phyloP scores from a whole-genome alignment of 2,888 invertebrate species.

The Dasysyrphus tricinctus region DNA sequence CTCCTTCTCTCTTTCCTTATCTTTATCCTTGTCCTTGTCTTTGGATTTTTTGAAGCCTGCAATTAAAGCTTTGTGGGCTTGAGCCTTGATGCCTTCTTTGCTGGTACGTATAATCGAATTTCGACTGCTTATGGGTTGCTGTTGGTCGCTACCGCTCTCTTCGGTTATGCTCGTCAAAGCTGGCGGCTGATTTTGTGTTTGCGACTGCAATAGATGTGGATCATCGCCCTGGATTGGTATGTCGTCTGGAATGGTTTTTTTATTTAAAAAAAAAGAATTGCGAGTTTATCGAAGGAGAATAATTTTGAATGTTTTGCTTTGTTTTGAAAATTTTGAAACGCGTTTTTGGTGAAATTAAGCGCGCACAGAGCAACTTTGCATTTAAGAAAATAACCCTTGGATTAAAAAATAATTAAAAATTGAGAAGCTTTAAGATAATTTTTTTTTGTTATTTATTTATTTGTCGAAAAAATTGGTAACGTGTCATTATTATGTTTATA shows the following conservation, averaged over 20 bases:
- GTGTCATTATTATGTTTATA: constrained; percentile 47
- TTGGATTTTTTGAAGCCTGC: constrained; percentile 83
- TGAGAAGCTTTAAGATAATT: constrained; percentile 21
- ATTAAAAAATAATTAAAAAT: not conserved
- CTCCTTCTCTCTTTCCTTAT: constrained; percentile 78
- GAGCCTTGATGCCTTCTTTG: constrained; percentile 83
- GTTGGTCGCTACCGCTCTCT: constrained; percentile 79
- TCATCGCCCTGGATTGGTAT: constrained; percentile 90
- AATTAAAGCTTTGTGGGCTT: constrained; percentile 83
- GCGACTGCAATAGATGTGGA: constrained; percentile 76
- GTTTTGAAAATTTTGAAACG: constrained; percentile 48
- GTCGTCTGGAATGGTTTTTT: constrained; percentile 87
- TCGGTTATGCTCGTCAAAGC: constrained; percentile 82
- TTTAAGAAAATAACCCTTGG: constrained; percentile 24
- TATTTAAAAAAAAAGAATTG: constrained; percentile 55
- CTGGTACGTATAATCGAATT: constrained; percentile 82
- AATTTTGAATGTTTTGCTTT: constrained; percentile 38
- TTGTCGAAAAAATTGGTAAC: not conserved
- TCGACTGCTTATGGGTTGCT: constrained; percentile 77
- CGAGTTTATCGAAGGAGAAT: constrained; percentile 40
- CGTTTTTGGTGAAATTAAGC: constrained; percentile 46
- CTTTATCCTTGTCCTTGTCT: constrained; percentile 82
- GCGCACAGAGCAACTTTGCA: constrained; percentile 65
- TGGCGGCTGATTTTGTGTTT: constrained; percentile 79
- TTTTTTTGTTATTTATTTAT: not conserved